Evolutionary conservation across 2,888 invertebrate species (phyloP), one percentile per base, ranked within the genome.

Genomic region (Emesis russula): DNA sequence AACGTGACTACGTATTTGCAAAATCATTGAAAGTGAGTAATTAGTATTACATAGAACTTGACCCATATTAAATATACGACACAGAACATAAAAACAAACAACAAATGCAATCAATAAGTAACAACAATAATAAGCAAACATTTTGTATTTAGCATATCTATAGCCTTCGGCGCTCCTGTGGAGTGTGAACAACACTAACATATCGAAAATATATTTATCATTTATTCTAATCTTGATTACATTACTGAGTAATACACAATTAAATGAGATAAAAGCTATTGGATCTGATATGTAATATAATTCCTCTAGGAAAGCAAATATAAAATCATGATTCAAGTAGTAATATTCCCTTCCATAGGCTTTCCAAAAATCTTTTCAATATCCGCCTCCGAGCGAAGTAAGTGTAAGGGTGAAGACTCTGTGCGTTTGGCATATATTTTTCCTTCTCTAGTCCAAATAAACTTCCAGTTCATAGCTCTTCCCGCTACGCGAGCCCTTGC

Each of bases 401-500:
- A 31, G 4, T 68, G 33, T 13, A 33, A 5, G 2, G 31, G 68
- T 13, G 68, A 68, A 13, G 68, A 13, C 18, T 77, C 77, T 3
- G 18, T 63, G 15, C 33, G 48, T 25, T 71, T 83, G 13, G 78
- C 70, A 70, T 53, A 83, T 63, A 83, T 74, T 38, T 66, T 36
- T n/a, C 84, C 75, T 9, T 84, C 80, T 33, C 53, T 48, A 3
- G 75, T 80, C 81, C 85, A 85, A 13, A 76, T 58, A 44, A 70
- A 85, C 15, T 75, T 81, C 81, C 85, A 85, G 9, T 85, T 48
- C 13, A 18, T 25, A 9, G 13, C 11, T 73, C 66, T 76, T 3
- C 53, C 81, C 25, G 73, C 66, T 36, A 36, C 33, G 33, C 85
- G 44, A 15, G 85, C 76, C 36, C 48, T 85, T 18, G 70, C 36